Evolutionary conservation across 1,140 invertebrate species (phyloP), one percentile per base, ranked within the genome.

Genomic region (Drosophila takahashii): DNA sequence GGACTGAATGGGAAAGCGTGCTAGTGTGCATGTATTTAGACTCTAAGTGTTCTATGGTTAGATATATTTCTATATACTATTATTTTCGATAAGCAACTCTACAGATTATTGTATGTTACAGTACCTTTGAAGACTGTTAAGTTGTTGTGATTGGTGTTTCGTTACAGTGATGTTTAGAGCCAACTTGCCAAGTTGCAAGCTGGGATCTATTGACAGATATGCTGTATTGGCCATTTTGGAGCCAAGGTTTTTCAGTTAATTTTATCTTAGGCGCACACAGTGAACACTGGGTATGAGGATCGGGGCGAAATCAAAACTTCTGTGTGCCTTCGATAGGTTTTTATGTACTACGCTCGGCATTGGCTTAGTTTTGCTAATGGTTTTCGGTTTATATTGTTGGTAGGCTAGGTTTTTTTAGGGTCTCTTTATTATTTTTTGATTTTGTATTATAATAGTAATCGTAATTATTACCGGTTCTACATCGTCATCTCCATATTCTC

Each of bases 371-470:
- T 4, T 22, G 39, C 16, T 44, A 42, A 8, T 44, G 61, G 57
- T 37, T 32, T 57, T 45, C 58, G 32, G 48, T 16, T 64, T 48
- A 44, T 44, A 9, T 42, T 51, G n/a, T 41, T 47, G 57, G 69
- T 51, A 32, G 29, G n/a, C 34, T 53, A 27, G 29, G 53, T 71
- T 72, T 47, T 26, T 79, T 79, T 54, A 54, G 80, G 80, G 80
- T 84, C 66, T 83, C 81, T 85, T 83, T 83, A 84, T 83, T 83
- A 83, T 87, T 59, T 48, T 66, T 81, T 74, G 32, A 41, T 64
- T 64, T 72, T 64, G 75, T 86, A 79, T 87, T 83, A 86, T 86
- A 83, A 87, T 86, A 76, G 67, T 86, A 83, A 75, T 83, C 61
- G 75, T 79, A 78, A 83, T 83, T 86, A 76, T 87, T 86, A 87